phyloP scores from a whole-genome alignment of 1,140 invertebrate genomes.

The Ceratosolen fusciceps region DNA sequence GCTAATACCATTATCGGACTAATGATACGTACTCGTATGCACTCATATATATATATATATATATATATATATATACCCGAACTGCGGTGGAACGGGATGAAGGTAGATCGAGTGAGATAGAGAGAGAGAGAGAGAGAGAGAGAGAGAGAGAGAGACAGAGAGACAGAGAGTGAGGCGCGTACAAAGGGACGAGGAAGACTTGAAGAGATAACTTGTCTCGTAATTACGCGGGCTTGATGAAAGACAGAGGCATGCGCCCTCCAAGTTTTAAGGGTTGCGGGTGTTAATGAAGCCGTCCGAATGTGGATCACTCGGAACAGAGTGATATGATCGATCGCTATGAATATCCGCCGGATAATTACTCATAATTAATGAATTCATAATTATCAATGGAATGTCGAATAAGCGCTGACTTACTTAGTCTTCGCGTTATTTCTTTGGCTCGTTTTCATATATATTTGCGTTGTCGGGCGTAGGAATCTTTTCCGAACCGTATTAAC shows the following conservation, averaged over 20 bases:
- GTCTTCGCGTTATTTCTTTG: too few species aligned
- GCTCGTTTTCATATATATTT: too few species aligned
- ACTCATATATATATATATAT: too few species aligned
- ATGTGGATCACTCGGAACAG: constrained; percentile 53
- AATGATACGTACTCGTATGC: too few species aligned
- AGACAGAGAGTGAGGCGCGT: neutral
- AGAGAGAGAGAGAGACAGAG: neutral
- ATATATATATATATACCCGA: too few species aligned
- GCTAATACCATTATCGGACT: too few species aligned
- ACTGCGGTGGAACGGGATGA: too few species aligned
- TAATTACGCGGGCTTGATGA: neutral
- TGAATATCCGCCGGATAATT: constrained; percentile 60
- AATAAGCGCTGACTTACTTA: too few species aligned
- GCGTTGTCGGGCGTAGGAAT: neutral
- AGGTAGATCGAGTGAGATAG: neutral
- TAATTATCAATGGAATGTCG: constrained; percentile 56
- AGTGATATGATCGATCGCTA: constrained; percentile 58
- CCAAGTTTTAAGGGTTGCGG: constrained; percentile 18
- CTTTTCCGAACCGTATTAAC: neutral
- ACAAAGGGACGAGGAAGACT: neutral
- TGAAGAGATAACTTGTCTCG: constrained; percentile 9
- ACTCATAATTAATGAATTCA: constrained; percentile 57
- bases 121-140: neutral
- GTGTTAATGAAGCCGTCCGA: constrained; percentile 42
- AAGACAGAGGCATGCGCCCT: neutral